phyloP scores from a whole-genome alignment of 2,113 vertebrate species.

The Sialia sialis region DNA sequence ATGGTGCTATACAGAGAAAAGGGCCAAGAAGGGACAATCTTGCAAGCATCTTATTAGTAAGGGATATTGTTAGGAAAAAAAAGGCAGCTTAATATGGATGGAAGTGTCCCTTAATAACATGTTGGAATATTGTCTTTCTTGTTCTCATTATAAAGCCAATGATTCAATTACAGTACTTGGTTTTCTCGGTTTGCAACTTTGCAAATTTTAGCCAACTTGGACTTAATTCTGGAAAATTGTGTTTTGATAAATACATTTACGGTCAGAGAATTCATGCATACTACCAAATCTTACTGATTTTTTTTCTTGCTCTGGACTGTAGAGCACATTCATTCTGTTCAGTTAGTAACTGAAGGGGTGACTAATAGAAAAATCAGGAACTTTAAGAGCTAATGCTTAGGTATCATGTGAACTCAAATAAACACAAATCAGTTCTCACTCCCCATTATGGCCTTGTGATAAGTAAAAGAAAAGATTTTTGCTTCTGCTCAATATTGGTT shows the following conservation, averaged over 20 bases:
- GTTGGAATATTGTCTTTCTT: not conserved
- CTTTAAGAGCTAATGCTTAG: not conserved
- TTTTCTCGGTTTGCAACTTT: not conserved
- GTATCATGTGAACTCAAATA: rapidly evolving
- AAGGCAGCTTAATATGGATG: not conserved
- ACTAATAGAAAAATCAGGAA: not conserved
- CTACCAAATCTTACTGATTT: not conserved
- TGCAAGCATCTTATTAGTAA: not conserved
- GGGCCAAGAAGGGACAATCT: not conserved
- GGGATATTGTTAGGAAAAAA: not conserved
- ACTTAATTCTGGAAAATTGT: not conserved
- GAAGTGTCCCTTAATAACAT: not conserved
- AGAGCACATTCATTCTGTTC: not conserved
- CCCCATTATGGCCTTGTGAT: not conserved
- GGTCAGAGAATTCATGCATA: not conserved
- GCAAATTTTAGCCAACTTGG: not conserved
- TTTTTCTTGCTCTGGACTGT: not conserved
- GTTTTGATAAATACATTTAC: not conserved
- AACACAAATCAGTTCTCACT: not conserved
- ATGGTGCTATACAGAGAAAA: not conserved
- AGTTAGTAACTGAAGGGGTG: not conserved
- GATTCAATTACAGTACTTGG: not conserved
- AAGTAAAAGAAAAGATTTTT: not conserved
- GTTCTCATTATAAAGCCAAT: not conserved
- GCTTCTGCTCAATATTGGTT: not conserved